Evolutionary conservation across 2,888 invertebrate species (phyloP), one percentile per base, ranked within the genome.

Genomic region (Ormia ochracea): DNA sequence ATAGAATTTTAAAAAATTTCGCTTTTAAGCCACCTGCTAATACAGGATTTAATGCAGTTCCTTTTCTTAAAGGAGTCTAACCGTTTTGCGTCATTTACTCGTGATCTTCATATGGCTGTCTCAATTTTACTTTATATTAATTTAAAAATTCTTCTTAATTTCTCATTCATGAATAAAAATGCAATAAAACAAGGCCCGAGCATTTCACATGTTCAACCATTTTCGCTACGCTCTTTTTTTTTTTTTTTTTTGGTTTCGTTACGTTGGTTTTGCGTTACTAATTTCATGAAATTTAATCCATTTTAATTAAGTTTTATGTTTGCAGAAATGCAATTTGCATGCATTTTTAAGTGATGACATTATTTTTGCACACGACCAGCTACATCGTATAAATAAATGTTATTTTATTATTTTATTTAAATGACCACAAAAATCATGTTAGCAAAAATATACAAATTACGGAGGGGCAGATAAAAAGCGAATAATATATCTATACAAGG

Each of bases 351-450:
- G 72, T 75, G 66, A 79, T 70, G 79, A 75, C 66, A 79, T 75
- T 79, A 66, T 79, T 75, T 31, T 66, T 36, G 10, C 43, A 59
- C 21, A 41, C 36, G 23, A 54, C 23, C 26, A 14, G 45, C 48
- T 65, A 21, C 38, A 36, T 14, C 17, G 23, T 73, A 19, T 56
- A 73, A 65, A 73, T 63, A 78, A 78, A 78, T 70, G 72, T 79
- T 79, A 75, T 75, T 79, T 79, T 61, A 61, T 79, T 79, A 75
- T 75, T 79, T 79, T 61, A 61, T 79, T 70, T 66, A 79, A 79
- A 70, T 79, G 74, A 70, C 79, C 79, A 45, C 79, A 79, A 45
- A 74, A 75, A 75, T 75, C 75, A 70, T 79, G 79, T 79, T 75
- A 61, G 52, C 31, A 41, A 66, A 74, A 79, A 33, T 70, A 65